Percentiles rank a stretch among this genome's conserved stretches.
phyloP scores from a whole-genome alignment of 2,888 invertebrate species.

The Malacosoma neustria region DNA sequence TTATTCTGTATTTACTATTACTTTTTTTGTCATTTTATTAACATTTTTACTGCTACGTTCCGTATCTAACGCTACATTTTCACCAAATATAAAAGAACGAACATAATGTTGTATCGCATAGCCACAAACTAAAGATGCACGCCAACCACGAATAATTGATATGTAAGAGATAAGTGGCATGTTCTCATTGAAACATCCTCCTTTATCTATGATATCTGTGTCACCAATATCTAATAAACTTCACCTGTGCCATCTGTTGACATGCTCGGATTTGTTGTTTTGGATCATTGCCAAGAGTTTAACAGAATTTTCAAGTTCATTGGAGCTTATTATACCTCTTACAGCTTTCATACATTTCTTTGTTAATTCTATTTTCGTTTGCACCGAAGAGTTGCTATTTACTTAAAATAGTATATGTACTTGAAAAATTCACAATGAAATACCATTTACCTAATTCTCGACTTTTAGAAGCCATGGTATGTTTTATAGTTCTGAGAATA shows the following conservation, averaged over 20 bases:
- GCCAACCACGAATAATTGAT: slow-evolving; percentile 12
- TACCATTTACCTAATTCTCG: no score
- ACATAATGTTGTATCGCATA: no score
- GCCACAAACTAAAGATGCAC: slow-evolving; percentile 9
- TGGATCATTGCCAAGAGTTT: slow-evolving; percentile 40
- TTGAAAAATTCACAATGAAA: no score
- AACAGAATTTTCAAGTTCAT: slow-evolving; percentile 46
- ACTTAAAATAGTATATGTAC: no score
- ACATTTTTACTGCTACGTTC: no score
- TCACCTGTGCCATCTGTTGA: slow-evolving; percentile 27
- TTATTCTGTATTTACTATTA: no score
- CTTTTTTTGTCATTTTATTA: no score
- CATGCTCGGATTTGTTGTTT: slow-evolving; percentile 22
- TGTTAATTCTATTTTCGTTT: neutral
- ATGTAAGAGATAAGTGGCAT: slow-evolving; percentile 5
- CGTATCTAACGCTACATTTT: no score
- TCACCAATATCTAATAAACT: slow-evolving; percentile 23
- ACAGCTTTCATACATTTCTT: neutral
- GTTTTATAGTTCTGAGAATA: no score
- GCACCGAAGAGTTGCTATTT: no score
- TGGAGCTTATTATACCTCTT: slow-evolving; percentile 20
- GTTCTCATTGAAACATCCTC: neutral
- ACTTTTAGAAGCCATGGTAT: no score
- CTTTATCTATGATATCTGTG: slow-evolving; percentile 8
- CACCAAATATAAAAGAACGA: no score